phyloP scores from a whole-genome alignment of 1,140 invertebrate species.

The Trachymyrmex cornetzi region DNA sequence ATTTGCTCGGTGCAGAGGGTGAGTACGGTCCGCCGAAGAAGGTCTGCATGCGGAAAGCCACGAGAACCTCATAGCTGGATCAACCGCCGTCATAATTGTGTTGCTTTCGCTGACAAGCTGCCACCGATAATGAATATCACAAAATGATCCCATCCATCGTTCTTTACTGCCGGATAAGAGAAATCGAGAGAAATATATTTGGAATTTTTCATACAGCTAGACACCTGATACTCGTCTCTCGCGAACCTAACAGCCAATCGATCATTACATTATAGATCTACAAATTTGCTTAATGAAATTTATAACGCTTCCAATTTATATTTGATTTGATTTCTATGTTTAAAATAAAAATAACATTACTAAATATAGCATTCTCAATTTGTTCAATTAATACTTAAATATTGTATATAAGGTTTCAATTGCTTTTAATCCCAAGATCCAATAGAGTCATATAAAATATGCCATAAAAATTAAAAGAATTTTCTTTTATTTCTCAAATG shows the following conservation, averaged over 20 bases:
- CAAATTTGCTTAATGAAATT: background rate
- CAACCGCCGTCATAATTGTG: slow-evolving; percentile 72
- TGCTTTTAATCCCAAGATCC: background rate
- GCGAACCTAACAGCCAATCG: background rate
- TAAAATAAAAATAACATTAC: background rate
- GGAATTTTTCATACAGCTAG: background rate
- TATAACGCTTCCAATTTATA: background rate
- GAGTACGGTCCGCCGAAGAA: slow-evolving; percentile 55
- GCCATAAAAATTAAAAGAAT: background rate
- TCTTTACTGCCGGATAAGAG: slow-evolving; percentile 36
- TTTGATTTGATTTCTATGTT: background rate
- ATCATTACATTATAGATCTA: background rate
- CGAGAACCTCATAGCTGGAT: slow-evolving; percentile 61
- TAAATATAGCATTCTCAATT: background rate
- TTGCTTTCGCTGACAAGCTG: slow-evolving; percentile 74
- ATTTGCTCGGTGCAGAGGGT: slow-evolving; percentile 79
- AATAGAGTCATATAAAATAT: background rate
- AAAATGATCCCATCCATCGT: slow-evolving; percentile 51
- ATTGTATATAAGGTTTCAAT: background rate
- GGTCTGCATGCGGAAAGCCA: slow-evolving; percentile 65
- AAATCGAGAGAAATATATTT: slow-evolving; percentile 17
- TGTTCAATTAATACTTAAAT: background rate
- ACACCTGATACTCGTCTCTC: background rate
- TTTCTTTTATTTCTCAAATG: background rate
- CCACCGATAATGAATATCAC: slow-evolving; percentile 74